phyloP scores from a whole-genome alignment of 2,797 vertebrate genomes.

The Chlorospingus semifuscus region DNA sequence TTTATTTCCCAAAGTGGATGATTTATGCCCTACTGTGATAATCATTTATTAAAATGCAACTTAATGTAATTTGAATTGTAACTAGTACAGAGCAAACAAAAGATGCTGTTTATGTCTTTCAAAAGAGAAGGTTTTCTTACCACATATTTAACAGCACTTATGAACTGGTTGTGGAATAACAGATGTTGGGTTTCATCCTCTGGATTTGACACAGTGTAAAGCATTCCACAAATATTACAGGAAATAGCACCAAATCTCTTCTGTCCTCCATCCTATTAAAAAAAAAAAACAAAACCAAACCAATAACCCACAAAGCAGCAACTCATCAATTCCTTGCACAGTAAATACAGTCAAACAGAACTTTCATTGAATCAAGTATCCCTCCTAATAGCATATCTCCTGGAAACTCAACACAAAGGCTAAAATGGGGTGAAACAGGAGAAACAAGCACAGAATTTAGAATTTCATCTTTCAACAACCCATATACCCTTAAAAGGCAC shows the following conservation, averaged over 20 bases:
- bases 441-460: not conserved
- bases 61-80: not conserved
- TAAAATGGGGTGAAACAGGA: not conserved
- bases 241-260: conserved; percentile 94
- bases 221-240: conserved; percentile 96
- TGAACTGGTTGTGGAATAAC: conserved; percentile 98
- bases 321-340: not conserved
- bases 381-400: not conserved
- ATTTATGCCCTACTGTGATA: not conserved
- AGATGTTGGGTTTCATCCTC: conserved; percentile 98
- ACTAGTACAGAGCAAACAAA: not conserved
- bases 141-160: conserved; percentile 98
- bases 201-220: conserved; percentile 92
- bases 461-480: not conserved
- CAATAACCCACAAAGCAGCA: not conserved
- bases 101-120: not conserved
- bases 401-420: not conserved
- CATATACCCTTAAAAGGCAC: not conserved
- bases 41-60: not conserved
- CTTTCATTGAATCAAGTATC: not conserved
- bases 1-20: not conserved
- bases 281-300: not conserved
- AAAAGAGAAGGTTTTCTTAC: conserved; percentile 78
- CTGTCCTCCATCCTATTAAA: conserved; percentile 87
- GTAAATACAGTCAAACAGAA: not conserved